phyloP scores from a whole-genome alignment of 2,888 invertebrate genomes.

The Syritta pipiens region DNA sequence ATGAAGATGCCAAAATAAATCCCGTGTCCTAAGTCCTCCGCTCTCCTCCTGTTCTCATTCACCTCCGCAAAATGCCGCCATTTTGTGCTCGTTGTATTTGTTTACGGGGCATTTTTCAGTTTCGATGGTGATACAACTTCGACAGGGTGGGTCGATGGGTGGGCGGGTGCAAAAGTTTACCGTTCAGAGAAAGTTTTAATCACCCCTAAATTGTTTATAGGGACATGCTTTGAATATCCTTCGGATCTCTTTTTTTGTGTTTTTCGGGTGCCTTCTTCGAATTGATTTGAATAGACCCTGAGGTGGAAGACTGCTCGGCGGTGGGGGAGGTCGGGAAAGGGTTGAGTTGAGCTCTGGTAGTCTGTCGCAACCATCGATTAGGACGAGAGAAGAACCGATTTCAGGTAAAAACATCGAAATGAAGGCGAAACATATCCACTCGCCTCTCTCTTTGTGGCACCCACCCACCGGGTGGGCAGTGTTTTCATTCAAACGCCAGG shows the following conservation, averaged over 20 bases:
- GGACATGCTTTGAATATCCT: conserved; percentile 69
- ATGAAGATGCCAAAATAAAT: conserved; percentile 38
- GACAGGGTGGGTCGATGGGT: neutral
- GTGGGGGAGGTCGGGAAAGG: neutral
- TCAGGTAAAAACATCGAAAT: conserved; percentile 22
- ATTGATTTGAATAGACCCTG: conserved; percentile 42
- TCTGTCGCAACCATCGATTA: conserved; percentile 37
- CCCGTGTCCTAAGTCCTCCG: too few relatives aligned
- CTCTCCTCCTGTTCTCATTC: too few relatives aligned
- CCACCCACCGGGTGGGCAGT: neutral
- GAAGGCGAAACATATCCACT: neutral
- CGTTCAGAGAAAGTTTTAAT: conserved; percentile 69
- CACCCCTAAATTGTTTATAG: conserved; percentile 69
- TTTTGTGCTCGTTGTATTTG: conserved; percentile 29
- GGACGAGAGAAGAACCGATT: too few relatives aligned
- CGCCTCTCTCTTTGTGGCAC: neutral
- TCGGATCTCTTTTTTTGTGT: conserved; percentile 17
- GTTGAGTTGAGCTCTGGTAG: conserved; percentile 12
- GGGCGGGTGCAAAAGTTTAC: conserved; percentile 35
- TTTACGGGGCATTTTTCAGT: conserved; percentile 49
- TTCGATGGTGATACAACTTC: conserved; percentile 22
- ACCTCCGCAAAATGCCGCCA: neutral
- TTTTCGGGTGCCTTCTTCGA: conserved; percentile 10
- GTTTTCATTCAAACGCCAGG: conserved; percentile 11
- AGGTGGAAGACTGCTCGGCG: neutral